Evolutionary conservation across 2,888 invertebrate species (phyloP).

Genomic region (Thecophora atra): DNA sequence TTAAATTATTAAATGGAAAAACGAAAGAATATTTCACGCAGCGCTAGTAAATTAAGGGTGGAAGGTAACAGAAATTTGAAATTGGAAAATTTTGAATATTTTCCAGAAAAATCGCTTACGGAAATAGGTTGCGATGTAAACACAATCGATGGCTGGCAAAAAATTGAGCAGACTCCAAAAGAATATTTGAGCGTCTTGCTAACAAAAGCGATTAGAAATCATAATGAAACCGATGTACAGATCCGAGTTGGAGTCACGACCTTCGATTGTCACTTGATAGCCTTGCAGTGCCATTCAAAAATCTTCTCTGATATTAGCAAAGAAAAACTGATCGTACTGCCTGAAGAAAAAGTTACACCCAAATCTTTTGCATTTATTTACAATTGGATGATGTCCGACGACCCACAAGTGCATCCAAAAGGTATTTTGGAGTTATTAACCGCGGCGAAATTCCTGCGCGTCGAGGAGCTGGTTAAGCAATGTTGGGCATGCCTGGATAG

Average conservation of each 20-base stretch:
- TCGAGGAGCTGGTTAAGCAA: constrained; percentile 79
- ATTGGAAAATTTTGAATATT: too few species aligned
- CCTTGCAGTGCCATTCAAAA: constrained; percentile 61
- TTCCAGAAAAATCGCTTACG: constrained; percentile 43
- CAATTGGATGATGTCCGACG: constrained; percentile 84
- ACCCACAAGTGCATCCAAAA: constrained; percentile 73
- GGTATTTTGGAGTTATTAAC: constrained; percentile 78
- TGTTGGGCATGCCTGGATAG: constrained; percentile 81
- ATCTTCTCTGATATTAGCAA: constrained; percentile 58
- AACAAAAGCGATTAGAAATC: constrained; percentile 48
- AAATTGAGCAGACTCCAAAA: constrained; percentile 49
- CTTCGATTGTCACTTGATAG: constrained; percentile 59
- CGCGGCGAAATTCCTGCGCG: constrained; percentile 76
- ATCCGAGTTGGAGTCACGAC: constrained; percentile 50
- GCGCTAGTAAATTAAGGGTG: too few species aligned
- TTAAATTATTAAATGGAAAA: too few species aligned
- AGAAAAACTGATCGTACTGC: constrained; percentile 53
- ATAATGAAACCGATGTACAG: constrained; percentile 50
- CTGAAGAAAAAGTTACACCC: constrained; percentile 66
- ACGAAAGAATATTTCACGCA: too few species aligned
- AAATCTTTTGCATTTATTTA: constrained; percentile 78
- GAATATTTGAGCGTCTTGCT: constrained; percentile 51
- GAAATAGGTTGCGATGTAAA: constrained; percentile 49
- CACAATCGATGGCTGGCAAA: constrained; percentile 50
- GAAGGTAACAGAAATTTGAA: too few species aligned